Conservation (phyloP, 1,140 invertebrate genomes). For the Cyclargus thomasi region DNA sequence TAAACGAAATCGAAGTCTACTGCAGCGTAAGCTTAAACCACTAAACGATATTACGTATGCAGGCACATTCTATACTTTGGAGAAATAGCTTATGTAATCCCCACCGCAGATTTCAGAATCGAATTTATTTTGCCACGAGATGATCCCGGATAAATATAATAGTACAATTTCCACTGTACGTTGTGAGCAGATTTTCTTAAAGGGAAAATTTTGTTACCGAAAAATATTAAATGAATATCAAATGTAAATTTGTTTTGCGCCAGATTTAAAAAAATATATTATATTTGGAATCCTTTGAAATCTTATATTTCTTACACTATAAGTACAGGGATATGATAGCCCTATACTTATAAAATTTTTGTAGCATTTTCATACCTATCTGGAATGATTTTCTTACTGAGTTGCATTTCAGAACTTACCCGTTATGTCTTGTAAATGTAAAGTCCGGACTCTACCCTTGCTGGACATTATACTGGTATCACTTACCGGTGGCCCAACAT, state of each 20-base stretch:
- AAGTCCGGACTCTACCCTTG: no score
- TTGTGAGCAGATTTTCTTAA: neutral
- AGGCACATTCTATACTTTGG: slow-evolving; percentile 18
- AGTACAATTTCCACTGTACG: slow-evolving; percentile 9
- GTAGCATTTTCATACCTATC: no score
- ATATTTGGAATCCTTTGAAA: no score
- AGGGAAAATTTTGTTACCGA: neutral
- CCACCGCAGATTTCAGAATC: slow-evolving; percentile 15
- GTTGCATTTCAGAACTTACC: no score
- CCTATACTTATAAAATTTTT: no score
- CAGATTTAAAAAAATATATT: no score
- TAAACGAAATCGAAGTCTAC: neutral
- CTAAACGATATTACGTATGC: slow-evolving; percentile 15
- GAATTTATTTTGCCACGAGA: slow-evolving; percentile 12
- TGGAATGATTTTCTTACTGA: no score
- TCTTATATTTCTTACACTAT: no score
- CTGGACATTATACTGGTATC: no score
- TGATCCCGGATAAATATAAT: slow-evolving; percentile 17
- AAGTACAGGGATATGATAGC: no score
- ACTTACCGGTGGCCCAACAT: no score
- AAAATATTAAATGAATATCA: neutral
- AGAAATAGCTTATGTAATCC: slow-evolving; percentile 21
- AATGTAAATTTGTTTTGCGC: neutral
- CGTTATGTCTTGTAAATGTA: no score
- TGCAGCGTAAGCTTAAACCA: neutral